Evolutionary conservation across 1,140 invertebrate genomes (phyloP), one percentile per base, ranked within the genome.

Genomic region (Zaprionus africanus): DNA sequence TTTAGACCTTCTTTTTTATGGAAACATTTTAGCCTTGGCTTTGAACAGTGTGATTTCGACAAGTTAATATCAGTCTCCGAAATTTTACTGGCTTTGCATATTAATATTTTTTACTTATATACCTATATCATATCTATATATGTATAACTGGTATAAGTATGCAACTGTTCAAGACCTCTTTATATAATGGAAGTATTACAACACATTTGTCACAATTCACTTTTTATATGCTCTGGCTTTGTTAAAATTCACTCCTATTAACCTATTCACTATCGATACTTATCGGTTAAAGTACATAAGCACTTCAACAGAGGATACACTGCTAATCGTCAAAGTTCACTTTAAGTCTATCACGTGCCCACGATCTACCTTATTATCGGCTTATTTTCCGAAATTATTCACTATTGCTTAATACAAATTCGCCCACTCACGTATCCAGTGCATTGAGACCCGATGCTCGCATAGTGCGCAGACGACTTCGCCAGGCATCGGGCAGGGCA

Each of bases 381-480:
- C 5, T 41, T 0, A n/a, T 11, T 11, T 9, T 7, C 31, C 3
- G 36, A 15, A 36, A n/a, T 17, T 46, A 31, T 31, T 31, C 2
- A 2, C 1, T 31, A 31, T 34, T 34, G 9, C 4, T 34, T 34
- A 17, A 46, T 41, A 38, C 22, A 41, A 12, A 46, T 17, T 36
- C 6, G 41, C 13, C 28, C 78, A 93, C 95, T 94, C 94, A 99
- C 96, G 97, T 98, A 86, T 97, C 96, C 17, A 99, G 94, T 5
- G 97, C 95, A 93, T 99, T 98, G 2, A 99, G 94, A 15, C 98
- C 98, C 66, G 96, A 96, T 26, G 96, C 95, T 92, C 96, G 94
- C 77, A 98, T 94, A 91, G 98, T 98, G 63, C 94, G 92, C 58
- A 99, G 93, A 62, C 97, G 94, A 85, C 98, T 97, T 63, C 95